These are phyloP conservation scores for Denticeps clupeoides DNA, from an alignment of 2,797 vertebrate genomes.

Conservation along the genomic window DNA sequence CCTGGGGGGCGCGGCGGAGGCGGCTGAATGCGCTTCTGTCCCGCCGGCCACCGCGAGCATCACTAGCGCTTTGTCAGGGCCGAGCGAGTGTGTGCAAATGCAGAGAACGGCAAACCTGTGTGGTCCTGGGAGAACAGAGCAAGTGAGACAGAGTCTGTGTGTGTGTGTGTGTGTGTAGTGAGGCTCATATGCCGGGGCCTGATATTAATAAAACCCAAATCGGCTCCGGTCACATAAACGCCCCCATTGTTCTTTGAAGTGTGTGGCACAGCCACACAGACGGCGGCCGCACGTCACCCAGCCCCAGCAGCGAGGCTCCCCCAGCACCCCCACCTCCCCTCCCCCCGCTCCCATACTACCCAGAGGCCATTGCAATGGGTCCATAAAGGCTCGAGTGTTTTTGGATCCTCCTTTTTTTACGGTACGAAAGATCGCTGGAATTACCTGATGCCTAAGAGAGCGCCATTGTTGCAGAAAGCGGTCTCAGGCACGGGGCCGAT, in stretches of 20 bases:
- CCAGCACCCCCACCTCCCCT: conserved; percentile 37
- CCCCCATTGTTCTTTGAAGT: conserved; percentile 60
- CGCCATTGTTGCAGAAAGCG: no score
- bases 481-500: no score
- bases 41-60: conserved; percentile 19
- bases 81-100: conserved; percentile 14
- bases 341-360: no score
- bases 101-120: conserved; percentile 22
- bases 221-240: conserved; percentile 60
- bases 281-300: conserved; percentile 28
- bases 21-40: conserved; percentile 32
- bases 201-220: conserved; percentile 61
- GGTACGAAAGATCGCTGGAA: no score
- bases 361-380: no score
- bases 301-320: conserved; percentile 21
- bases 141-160: no score
- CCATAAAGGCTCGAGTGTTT: no score
- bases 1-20: conserved; percentile 30
- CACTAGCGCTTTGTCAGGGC: neutral
- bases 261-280: conserved; percentile 40
- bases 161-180: no score
- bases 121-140: conserved; percentile 33
- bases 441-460: no score
- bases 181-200: conserved; percentile 28
- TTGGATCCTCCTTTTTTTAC: no score